Percentiles rank a stretch among this genome's conserved stretches.
Conservation (phyloP, 1,140 invertebrate species). For the Cyrtorhinus lividipennis region DNA sequence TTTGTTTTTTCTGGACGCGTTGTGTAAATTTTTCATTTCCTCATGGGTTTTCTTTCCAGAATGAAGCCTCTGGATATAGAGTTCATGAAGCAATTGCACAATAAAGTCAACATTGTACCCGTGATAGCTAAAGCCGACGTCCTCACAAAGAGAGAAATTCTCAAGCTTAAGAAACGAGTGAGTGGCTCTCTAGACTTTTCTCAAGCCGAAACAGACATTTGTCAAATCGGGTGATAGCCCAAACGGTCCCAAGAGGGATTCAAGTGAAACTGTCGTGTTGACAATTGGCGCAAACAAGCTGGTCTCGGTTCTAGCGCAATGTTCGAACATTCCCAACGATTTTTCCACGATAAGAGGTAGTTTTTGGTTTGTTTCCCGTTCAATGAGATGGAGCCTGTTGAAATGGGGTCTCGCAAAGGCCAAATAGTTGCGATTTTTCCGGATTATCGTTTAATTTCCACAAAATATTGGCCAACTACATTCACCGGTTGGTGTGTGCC, state of each 20-base stretch:
- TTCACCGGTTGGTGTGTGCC: background rate
- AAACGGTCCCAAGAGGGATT: background rate
- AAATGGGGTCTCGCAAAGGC: background rate
- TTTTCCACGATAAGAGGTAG: background rate
- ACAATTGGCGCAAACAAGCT: background rate
- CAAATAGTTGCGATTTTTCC: background rate
- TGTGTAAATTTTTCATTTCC: background rate
- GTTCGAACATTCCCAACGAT: background rate
- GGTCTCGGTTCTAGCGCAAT: background rate
- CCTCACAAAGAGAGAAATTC: slow-evolving; percentile 86
- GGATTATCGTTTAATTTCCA: background rate
- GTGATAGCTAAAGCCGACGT: slow-evolving; percentile 98
- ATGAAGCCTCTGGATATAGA: slow-evolving; percentile 85
- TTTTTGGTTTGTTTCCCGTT: background rate
- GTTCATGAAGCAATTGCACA: slow-evolving; percentile 97
- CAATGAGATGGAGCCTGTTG: background rate
- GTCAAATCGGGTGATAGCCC: no score
- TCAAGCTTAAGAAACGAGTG: slow-evolving; percentile 72
- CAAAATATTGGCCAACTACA: background rate
- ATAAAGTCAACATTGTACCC: slow-evolving; percentile 97
- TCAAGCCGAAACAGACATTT: no score
- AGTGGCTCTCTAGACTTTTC: no score
- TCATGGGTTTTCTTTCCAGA: slow-evolving; percentile 36
- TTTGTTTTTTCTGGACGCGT: background rate
- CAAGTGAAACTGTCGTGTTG: background rate